phyloP scores from a whole-genome alignment of 2,888 invertebrate genomes.

The Mythimna vitellina region DNA sequence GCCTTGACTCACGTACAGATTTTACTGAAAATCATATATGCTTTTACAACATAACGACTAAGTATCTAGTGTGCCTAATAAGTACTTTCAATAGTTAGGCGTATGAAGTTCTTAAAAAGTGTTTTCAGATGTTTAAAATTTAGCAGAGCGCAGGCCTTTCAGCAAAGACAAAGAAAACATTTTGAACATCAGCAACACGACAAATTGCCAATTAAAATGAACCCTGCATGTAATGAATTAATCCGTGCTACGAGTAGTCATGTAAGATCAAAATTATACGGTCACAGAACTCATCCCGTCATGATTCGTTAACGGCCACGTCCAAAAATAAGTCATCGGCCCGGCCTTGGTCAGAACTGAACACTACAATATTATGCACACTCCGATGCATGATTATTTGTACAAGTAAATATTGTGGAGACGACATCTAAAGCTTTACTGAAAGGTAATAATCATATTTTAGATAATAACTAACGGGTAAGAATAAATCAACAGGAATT shows the following conservation, averaged over 20 bases:
- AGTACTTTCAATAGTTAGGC: background rate
- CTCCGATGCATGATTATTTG: conserved; percentile 37
- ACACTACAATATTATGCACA: conserved; percentile 40
- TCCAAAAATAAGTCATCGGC: conserved; percentile 62
- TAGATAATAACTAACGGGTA: background rate
- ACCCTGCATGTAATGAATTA: conserved; percentile 21
- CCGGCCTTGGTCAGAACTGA: conserved; percentile 56
- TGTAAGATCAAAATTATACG: conserved; percentile 50
- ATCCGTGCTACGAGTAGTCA: conserved; percentile 28
- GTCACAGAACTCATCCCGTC: conserved; percentile 51
- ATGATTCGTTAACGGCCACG: conserved; percentile 54
- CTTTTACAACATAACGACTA: background rate
- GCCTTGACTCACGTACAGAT: background rate
- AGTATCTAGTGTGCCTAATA: background rate
- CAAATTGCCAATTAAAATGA: conserved; percentile 19
- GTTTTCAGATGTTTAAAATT: background rate
- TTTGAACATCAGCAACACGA: background rate
- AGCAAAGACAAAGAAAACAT: background rate
- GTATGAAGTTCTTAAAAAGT: background rate
- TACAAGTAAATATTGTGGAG: conserved; percentile 4
- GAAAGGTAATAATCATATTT: conserved; percentile 29
- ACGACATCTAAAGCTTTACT: conserved; percentile 32
- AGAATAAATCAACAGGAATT: conserved; percentile 3
- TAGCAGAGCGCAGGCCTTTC: background rate
- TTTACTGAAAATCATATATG: background rate